phyloP scores from a whole-genome alignment of 2,797 vertebrate species.

The Acanthiza pusilla region DNA sequence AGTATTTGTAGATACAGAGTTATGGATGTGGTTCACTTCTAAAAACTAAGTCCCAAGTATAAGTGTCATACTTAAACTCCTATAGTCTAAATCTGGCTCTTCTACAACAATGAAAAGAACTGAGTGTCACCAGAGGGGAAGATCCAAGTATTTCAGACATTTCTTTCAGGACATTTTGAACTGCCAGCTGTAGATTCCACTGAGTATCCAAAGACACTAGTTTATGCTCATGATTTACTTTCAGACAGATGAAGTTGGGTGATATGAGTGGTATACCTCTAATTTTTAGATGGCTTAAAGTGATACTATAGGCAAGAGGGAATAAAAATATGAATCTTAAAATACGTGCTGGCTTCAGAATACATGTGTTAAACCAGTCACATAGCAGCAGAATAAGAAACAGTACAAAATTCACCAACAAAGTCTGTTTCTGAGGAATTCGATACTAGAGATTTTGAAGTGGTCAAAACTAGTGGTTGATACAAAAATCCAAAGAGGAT shows the following conservation, averaged over 20 bases:
- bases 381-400: not conserved
- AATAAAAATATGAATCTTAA: not conserved
- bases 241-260: not conserved
- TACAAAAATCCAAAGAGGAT: not conserved
- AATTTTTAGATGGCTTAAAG: not conserved
- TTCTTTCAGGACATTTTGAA: not conserved
- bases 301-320: not conserved
- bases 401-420: not conserved
- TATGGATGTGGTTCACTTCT: not conserved
- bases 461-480: not conserved
- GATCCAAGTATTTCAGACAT: not conserved
- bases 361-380: not conserved
- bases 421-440: not conserved
- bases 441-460: not conserved
- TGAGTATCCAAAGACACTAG: not conserved
- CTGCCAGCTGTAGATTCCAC: not conserved
- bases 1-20: not conserved
- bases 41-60: not conserved
- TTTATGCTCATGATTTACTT: not conserved
- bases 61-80: not conserved
- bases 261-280: not conserved
- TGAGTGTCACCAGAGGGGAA: not conserved
- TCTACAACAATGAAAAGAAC: not conserved
- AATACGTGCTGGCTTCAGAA: not conserved
- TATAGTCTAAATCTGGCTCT: not conserved